Conservation (phyloP, 2,113 vertebrate species). For the Coreoperca whiteheadi region DNA sequence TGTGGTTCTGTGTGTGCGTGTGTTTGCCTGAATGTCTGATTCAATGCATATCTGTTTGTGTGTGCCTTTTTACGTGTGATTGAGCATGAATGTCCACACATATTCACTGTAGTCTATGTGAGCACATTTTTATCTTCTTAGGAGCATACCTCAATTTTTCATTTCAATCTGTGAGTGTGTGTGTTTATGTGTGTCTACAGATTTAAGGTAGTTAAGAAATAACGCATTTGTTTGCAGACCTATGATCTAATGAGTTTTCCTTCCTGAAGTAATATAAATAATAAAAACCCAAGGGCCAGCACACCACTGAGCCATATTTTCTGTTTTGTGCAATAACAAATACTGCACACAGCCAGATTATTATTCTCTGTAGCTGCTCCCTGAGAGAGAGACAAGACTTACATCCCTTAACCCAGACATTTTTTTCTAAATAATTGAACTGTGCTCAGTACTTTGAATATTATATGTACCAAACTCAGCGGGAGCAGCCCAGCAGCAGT, state of each 20-base stretch:
- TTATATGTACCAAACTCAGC: conserved; percentile 55
- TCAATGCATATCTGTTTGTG: neutral
- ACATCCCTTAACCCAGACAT: conserved; percentile 63
- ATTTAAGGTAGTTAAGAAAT: conserved; percentile 12
- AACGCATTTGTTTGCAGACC: conserved; percentile 1
- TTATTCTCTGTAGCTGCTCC: conserved; percentile 24
- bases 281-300: neutral
- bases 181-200: neutral
- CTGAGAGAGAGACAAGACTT: conserved; percentile 13
- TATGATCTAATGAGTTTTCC: conserved; percentile 10
- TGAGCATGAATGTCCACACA: conserved; percentile 13
- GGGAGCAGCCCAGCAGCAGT: conserved; percentile 25
- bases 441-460: conserved; percentile 64
- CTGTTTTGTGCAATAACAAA: conserved; percentile 24
- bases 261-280: conserved; percentile 6
- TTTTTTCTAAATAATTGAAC: conserved; percentile 73
- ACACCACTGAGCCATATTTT: neutral
- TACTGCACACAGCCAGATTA: conserved; percentile 23
- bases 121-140: conserved; percentile 30
- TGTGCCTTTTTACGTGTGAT: neutral
- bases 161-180: conserved; percentile 28
- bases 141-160: neutral
- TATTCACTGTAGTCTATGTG: conserved; percentile 7
- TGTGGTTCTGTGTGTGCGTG: conserved; percentile 26
- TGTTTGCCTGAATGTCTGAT: neutral